A percentile compares a stretch with the other conserved stretches of the same genome.
phyloP scores from a whole-genome alignment of 2,797 vertebrate species.

The Mus caroli region DNA sequence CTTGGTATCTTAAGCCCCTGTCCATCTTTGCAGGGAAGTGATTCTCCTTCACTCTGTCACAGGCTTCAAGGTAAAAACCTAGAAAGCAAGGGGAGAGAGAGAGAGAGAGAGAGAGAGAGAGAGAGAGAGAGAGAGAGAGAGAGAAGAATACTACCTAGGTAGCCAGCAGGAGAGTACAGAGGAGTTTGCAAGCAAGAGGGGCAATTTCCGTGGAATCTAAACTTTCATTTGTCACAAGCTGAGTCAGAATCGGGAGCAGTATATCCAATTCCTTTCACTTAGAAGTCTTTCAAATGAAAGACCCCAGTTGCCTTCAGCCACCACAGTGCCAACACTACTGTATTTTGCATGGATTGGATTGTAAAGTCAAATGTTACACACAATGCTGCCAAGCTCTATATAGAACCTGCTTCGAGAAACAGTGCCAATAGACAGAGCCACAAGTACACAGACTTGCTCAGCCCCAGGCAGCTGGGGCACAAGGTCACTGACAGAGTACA shows the following conservation, averaged over 20 bases:
- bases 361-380: neutral
- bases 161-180: neutral
- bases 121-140: too few relatives aligned
- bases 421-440: neutral
- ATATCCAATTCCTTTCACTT: neutral
- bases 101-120: too few relatives aligned
- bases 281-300: neutral
- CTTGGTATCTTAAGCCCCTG: neutral
- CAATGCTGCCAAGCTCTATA: too few relatives aligned
- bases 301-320: neutral
- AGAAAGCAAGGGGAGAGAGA: too few relatives aligned
- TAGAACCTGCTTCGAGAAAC: neutral
- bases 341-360: neutral
- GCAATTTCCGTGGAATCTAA: neutral
- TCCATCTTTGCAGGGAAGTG: neutral
- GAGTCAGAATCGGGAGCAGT: neutral
- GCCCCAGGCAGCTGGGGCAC: too few relatives aligned
- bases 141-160: neutral
- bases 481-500: too few relatives aligned
- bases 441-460: neutral
- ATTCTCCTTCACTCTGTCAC: neutral
- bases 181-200: neutral
- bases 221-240: neutral
- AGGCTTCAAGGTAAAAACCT: neutral
- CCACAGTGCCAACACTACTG: neutral